Conservation (phyloP, 2,113 vertebrate genomes). For the Oreochromis aureus region DNA sequence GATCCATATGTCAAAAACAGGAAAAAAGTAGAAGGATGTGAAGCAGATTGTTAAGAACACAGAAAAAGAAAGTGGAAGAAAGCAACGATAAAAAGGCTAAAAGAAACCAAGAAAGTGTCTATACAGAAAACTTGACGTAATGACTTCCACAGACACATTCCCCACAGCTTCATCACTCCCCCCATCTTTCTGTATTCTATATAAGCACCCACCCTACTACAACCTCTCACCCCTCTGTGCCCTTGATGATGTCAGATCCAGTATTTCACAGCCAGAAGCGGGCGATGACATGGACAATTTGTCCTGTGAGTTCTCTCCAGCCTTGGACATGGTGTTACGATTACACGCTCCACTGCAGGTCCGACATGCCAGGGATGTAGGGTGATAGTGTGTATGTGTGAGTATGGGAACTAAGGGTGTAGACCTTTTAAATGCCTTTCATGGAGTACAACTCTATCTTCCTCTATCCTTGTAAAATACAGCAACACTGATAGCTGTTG, state of each 20-base stretch:
- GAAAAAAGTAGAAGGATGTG: not conserved
- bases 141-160: conserved; percentile 80
- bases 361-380: conserved; percentile 67
- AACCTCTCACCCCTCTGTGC: conserved; percentile 4
- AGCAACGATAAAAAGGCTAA: conserved; percentile 69
- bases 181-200: not conserved
- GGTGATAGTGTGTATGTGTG: conserved; percentile 41
- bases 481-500: conserved; percentile 14
- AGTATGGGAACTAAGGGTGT: conserved; percentile 17
- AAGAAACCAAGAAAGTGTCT: conserved; percentile 76
- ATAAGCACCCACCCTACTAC: conserved; percentile 7
- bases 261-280: conserved; percentile 80
- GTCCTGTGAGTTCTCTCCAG: conserved; percentile 83
- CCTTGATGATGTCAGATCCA: conserved; percentile 74
- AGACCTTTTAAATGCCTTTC: conserved; percentile 74
- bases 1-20: not conserved
- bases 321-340: conserved; percentile 82
- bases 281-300: conserved; percentile 90
- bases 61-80: not conserved
- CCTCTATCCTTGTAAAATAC: conserved; percentile 45
- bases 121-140: conserved; percentile 73
- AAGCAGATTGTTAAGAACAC: not conserved
- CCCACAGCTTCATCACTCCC: conserved; percentile 60
- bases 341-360: conserved; percentile 79
- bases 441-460: conserved; percentile 71